Conservation (phyloP, 2,888 invertebrate genomes). For the Lordiphosa fenestrarum region DNA sequence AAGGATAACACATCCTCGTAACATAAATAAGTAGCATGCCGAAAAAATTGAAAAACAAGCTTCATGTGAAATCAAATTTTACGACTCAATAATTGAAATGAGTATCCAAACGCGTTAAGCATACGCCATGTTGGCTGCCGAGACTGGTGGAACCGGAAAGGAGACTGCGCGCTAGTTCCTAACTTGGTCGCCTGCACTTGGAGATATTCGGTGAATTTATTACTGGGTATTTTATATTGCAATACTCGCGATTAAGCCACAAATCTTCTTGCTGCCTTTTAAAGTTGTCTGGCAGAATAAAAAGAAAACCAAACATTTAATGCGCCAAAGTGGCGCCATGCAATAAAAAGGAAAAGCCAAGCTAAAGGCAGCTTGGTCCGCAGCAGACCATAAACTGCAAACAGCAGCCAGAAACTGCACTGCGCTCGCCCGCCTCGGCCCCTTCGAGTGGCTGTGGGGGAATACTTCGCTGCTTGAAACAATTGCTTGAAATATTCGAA, state of each 20-base stretch:
- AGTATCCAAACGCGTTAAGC: conserved; percentile 23
- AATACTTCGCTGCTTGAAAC: conserved; percentile 35
- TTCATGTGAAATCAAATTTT: conserved; percentile 66
- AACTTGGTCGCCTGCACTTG: background rate
- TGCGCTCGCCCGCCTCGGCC: conserved; percentile 27
- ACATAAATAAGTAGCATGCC: conserved; percentile 43
- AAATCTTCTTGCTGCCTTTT: conserved; percentile 45
- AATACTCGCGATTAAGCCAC: conserved; percentile 48
- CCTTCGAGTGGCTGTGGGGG: conserved; percentile 32
- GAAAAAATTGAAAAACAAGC: conserved; percentile 50
- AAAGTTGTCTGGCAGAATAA: conserved; percentile 40
- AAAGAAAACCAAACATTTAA: conserved; percentile 30
- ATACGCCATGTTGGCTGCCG: conserved; percentile 33
- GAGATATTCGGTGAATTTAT: background rate
- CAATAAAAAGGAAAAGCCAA: conserved; percentile 18
- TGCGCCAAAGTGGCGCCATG: conserved; percentile 31
- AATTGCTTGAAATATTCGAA: conserved; percentile 55
- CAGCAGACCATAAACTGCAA: conserved; percentile 58
- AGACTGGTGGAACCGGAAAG: conserved; percentile 19
- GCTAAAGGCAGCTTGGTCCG: conserved; percentile 24
- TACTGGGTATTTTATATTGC: conserved; percentile 38
- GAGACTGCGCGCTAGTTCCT: background rate
- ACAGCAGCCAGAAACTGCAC: conserved; percentile 53
- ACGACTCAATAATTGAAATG: conserved; percentile 73
- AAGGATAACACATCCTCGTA: conserved; percentile 50